Percentiles rank a stretch among this genome's conserved stretches.
These are phyloP conservation scores for Trachelus iudaicus DNA, from an alignment of 2,888 invertebrate genomes.

Conservation along the genomic window DNA sequence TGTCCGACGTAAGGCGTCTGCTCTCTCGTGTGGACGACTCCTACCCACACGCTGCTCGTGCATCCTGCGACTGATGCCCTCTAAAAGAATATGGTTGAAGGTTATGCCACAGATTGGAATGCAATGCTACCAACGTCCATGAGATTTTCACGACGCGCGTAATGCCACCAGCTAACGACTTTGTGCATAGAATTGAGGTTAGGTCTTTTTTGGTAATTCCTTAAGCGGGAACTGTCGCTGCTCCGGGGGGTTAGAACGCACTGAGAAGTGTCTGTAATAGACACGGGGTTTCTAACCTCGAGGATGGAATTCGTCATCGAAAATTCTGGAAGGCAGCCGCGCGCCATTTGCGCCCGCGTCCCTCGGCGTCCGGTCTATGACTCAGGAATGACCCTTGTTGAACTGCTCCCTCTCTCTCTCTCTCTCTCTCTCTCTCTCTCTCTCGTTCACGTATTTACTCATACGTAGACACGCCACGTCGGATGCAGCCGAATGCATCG, in stretches of 20 bases:
- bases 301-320: slow-evolving; percentile 56
- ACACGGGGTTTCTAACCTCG: slow-evolving; percentile 2
- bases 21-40: not conserved
- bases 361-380: slow-evolving; percentile 59
- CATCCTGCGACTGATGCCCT: slow-evolving; percentile 34
- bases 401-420: slow-evolving; percentile 38
- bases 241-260: not conserved
- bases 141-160: not conserved
- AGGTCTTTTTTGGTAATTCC: not conserved
- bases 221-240: not conserved
- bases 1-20: not conserved
- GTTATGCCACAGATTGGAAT: slow-evolving; percentile 31
- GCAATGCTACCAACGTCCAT: slow-evolving; percentile 2
- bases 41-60: slow-evolving; percentile 11
- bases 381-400: slow-evolving; percentile 62
- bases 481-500: slow-evolving; percentile 15
- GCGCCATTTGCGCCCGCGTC: slow-evolving; percentile 30
- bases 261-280: not conserved
- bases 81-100: slow-evolving; percentile 33
- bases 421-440: slow-evolving; percentile 22
- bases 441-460: slow-evolving; percentile 22
- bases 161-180: not conserved
- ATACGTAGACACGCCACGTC: slow-evolving; percentile 6
- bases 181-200: not conserved
- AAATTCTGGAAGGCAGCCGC: slow-evolving; percentile 48